Conservation (phyloP, 2,888 invertebrate species). For the Pecten maximus region DNA sequence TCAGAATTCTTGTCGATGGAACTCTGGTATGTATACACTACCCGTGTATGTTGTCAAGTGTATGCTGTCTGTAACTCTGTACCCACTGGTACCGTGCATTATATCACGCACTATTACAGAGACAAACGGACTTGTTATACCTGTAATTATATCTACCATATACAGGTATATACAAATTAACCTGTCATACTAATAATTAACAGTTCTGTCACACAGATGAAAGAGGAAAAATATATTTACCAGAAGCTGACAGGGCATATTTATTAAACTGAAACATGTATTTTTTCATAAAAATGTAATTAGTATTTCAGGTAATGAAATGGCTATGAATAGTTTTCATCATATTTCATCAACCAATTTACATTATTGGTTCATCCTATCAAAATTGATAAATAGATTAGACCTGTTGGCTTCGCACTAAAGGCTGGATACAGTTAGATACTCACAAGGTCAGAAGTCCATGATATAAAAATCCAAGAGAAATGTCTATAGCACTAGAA, state of each 20-base stretch:
- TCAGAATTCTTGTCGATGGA: slow-evolving; percentile 7
- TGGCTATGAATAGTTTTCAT: not conserved
- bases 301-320: not conserved
- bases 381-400: not conserved
- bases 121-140: not conserved
- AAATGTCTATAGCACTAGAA: not conserved
- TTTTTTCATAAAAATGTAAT: not conserved
- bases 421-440: not conserved
- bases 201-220: not conserved
- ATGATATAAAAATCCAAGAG: not conserved
- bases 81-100: slow-evolving; percentile 12
- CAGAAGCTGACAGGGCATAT: not conserved
- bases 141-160: not conserved
- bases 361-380: not conserved
- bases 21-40: not conserved
- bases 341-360: not conserved
- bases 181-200: not conserved
- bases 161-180: not conserved
- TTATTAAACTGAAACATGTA: not conserved
- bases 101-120: not conserved
- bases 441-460: not conserved
- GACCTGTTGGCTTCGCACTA: too few relatives aligned
- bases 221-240: not conserved
- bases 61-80: not conserved
- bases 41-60: too few relatives aligned